Evolutionary conservation across 2,113 vertebrate genomes (phyloP).

Genomic region (Cheirogaleus medius): DNA sequence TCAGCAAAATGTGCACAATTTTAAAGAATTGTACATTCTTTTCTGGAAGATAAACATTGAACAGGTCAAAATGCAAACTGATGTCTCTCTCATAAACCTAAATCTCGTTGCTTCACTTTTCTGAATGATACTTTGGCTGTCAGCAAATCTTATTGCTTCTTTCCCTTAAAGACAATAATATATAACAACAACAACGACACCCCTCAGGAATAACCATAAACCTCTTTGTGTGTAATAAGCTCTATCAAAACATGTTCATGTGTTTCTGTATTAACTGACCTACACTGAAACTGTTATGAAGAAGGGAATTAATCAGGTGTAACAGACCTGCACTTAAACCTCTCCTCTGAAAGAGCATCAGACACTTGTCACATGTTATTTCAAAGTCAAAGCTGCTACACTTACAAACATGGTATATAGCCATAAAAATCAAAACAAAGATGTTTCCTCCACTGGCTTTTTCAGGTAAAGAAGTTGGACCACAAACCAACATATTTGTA

Average conservation of each 20-base stretch:
- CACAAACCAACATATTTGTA: constrained; percentile 1
- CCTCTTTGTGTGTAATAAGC: constrained; percentile 56
- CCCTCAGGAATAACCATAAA: constrained; percentile 26
- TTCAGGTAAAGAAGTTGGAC: constrained; percentile 39
- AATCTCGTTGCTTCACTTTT: constrained; percentile 63
- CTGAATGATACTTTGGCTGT: constrained; percentile 83
- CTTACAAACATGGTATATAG: background rate
- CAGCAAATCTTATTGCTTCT: constrained; percentile 76
- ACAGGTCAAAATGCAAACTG: constrained; percentile 62
- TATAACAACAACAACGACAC: background rate
- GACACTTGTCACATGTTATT: background rate
- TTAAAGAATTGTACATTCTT: constrained; percentile 41
- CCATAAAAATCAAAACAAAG: background rate
- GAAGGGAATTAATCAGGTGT: constrained; percentile 1
- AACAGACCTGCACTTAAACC: constrained; percentile 46
- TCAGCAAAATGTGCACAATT: constrained; percentile 73
- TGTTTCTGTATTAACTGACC: constrained; percentile 3
- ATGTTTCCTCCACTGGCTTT: constrained; percentile 35
- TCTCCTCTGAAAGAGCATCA: constrained; percentile 17
- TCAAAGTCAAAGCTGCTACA: background rate
- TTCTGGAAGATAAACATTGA: constrained; percentile 63
- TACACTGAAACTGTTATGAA: constrained; percentile 15
- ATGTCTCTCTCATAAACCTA: constrained; percentile 47
- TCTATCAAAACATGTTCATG: background rate
- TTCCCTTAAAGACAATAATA: background rate